Evolutionary conservation across 1,140 invertebrate genomes (phyloP).

Genomic region (Acromyrmex echinatior): DNA sequence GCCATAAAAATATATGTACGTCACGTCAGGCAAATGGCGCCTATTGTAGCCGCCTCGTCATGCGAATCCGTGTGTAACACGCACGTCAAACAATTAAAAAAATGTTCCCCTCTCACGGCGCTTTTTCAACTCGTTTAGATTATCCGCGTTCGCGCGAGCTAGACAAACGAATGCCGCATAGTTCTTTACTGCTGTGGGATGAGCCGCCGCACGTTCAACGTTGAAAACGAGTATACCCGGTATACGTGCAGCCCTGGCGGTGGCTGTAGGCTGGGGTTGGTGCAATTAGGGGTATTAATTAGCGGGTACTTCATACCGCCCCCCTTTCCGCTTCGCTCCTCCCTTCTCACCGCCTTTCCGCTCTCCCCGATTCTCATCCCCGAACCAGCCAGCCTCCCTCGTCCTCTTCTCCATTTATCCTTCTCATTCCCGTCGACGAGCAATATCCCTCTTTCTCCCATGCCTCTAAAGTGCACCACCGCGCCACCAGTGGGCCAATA

Average conservation of each 20-base stretch:
- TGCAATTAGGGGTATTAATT: slow-evolving; percentile 87
- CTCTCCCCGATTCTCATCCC: slow-evolving; percentile 46
- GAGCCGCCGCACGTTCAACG: slow-evolving; percentile 65
- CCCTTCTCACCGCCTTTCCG: slow-evolving; percentile 21
- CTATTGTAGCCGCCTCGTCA: neutral
- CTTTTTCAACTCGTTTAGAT: slow-evolving; percentile 31
- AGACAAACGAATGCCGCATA: slow-evolving; percentile 12
- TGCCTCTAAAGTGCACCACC: slow-evolving; percentile 78
- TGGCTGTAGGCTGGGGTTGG: slow-evolving; percentile 79
- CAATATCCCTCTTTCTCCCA: slow-evolving; percentile 55
- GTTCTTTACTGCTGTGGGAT: slow-evolving; percentile 11
- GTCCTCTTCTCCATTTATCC: slow-evolving; percentile 18
- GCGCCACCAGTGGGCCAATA: slow-evolving; percentile 78
- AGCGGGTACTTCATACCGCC: slow-evolving; percentile 82
- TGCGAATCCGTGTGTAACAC: neutral
- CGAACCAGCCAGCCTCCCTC: slow-evolving; percentile 38
- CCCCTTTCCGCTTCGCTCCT: slow-evolving; percentile 62
- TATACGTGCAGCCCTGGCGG: slow-evolving; percentile 77
- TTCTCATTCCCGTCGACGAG: slow-evolving; percentile 21
- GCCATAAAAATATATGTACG: slow-evolving; percentile 10
- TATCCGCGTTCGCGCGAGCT: slow-evolving; percentile 13
- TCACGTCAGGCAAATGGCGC: neutral
- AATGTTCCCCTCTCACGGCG: slow-evolving; percentile 9
- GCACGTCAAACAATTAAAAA: slow-evolving; percentile 36
- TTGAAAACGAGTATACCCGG: slow-evolving; percentile 73